These are phyloP conservation scores for Lepilemur septentrionalis DNA, from an alignment of 2,797 vertebrate species.

Conservation along the genomic window DNA sequence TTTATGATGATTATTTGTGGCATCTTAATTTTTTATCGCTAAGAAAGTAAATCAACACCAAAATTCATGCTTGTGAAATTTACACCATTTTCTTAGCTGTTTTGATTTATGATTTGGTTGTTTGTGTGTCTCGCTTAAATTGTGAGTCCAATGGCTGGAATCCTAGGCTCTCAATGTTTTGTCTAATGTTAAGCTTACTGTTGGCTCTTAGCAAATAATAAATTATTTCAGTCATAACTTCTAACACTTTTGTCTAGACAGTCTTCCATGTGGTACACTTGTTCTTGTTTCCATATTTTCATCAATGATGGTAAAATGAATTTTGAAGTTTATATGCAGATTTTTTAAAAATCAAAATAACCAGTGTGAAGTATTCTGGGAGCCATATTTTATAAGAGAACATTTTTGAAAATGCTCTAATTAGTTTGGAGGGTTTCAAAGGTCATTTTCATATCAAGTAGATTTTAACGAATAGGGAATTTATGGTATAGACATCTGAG, in stretches of 20 bases:
- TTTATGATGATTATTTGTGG: constrained; percentile 31
- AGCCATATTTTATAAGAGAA: not conserved
- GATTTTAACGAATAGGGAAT: not conserved
- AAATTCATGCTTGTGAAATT: not conserved
- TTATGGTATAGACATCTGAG: not conserved
- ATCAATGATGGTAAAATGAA: not conserved
- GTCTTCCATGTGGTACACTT: not conserved
- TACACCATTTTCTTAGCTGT: not conserved
- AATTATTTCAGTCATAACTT: constrained; percentile 37
- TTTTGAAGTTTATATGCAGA: constrained; percentile 16
- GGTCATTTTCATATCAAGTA: not conserved
- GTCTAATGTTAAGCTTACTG: not conserved
- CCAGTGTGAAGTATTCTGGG: not conserved
- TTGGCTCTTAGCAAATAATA: constrained; percentile 61
- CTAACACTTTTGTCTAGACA: constrained; percentile 51
- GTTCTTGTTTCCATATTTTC: constrained; percentile 13
- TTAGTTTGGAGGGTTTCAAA: not conserved
- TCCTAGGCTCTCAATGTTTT: not conserved
- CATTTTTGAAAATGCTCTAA: not conserved
- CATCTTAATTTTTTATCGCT: constrained; percentile 26
- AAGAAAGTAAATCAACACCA: constrained; percentile 32
- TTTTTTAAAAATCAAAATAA: constrained; percentile 2
- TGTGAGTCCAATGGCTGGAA: not conserved
- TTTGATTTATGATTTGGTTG: constrained; percentile 53
- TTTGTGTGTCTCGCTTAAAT: constrained; percentile 32